Evolutionary conservation across 2,797 vertebrate species (phyloP).

Genomic region (Pampus argenteus): DNA sequence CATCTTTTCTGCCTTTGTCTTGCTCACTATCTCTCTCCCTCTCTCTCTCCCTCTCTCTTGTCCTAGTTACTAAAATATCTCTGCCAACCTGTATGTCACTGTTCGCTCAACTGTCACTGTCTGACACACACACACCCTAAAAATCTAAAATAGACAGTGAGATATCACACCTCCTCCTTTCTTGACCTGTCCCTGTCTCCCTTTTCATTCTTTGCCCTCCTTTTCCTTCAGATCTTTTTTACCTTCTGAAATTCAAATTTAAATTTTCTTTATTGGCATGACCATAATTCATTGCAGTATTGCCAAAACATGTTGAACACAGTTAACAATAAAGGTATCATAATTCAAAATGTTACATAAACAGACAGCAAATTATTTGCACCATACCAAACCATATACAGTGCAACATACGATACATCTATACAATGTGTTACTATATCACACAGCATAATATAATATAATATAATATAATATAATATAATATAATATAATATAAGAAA

Average conservation of each 20-base stretch:
- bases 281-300: background rate
- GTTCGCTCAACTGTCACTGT: constrained; percentile 78
- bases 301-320: background rate
- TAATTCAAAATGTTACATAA: background rate
- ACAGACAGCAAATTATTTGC: background rate
- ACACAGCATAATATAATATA: too few species aligned
- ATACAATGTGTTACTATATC: too few species aligned
- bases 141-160: constrained; percentile 63
- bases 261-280: background rate
- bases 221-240: constrained; percentile 38
- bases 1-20: constrained; percentile 74
- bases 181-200: constrained; percentile 61
- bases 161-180: constrained; percentile 48
- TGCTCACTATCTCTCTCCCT: constrained; percentile 38
- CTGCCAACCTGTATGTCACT: constrained; percentile 77
- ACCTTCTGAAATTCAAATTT: constrained; percentile 3
- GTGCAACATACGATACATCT: too few species aligned
- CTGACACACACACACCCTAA: constrained; percentile 49
- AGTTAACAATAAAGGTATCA: background rate
- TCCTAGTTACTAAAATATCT: constrained; percentile 83
- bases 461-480: too few species aligned
- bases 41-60: constrained; percentile 59
- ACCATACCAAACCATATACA: background rate
- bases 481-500: too few species aligned
- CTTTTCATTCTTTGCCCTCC: constrained; percentile 47